phyloP scores from a whole-genome alignment of 2,888 invertebrate species.

The Salpingus planirostris region DNA sequence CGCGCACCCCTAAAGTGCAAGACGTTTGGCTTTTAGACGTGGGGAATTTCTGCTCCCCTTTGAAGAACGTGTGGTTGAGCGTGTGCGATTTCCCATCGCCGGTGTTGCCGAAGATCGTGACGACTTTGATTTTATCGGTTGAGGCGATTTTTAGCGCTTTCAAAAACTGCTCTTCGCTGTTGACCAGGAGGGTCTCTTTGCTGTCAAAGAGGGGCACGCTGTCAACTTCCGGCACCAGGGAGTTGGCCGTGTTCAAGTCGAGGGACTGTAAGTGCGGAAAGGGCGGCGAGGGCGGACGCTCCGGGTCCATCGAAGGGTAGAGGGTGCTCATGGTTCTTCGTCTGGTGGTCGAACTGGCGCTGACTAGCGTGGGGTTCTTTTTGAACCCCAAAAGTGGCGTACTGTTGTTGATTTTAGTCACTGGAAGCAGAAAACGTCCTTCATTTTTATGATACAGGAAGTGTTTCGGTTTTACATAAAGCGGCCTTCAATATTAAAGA shows the following conservation, averaged over 20 bases:
- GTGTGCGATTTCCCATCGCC: conserved; percentile 78
- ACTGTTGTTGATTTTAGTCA: too few relatives aligned
- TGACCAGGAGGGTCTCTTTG: conserved; percentile 51
- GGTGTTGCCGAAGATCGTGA: conserved; percentile 77
- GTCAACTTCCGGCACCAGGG: conserved; percentile 6
- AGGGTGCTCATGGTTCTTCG: too few relatives aligned
- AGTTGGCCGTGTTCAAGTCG: neutral
- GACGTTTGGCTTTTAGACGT: conserved; percentile 59
- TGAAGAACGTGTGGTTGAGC: conserved; percentile 60
- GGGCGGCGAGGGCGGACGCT: too few relatives aligned
- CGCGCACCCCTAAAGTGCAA: conserved; percentile 73
- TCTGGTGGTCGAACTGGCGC: too few relatives aligned
- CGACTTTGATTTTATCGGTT: conserved; percentile 59
- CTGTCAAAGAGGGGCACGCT: conserved; percentile 55
- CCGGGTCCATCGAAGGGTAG: too few relatives aligned
- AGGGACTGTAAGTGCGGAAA: too few relatives aligned
- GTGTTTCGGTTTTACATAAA: too few relatives aligned
- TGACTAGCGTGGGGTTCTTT: too few relatives aligned
- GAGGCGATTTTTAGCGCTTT: conserved; percentile 42
- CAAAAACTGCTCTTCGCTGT: conserved; percentile 47
- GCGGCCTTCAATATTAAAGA: too few relatives aligned
- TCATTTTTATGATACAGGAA: too few relatives aligned
- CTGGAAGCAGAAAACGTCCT: too few relatives aligned
- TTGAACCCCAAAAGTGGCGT: too few relatives aligned
- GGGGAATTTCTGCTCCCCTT: conserved; percentile 53